Evolutionary conservation across 92 coral and sea anemone species (phyloP), one percentile per base, ranked within the genome.

Genomic region (Palythoa grandiflora): DNA sequence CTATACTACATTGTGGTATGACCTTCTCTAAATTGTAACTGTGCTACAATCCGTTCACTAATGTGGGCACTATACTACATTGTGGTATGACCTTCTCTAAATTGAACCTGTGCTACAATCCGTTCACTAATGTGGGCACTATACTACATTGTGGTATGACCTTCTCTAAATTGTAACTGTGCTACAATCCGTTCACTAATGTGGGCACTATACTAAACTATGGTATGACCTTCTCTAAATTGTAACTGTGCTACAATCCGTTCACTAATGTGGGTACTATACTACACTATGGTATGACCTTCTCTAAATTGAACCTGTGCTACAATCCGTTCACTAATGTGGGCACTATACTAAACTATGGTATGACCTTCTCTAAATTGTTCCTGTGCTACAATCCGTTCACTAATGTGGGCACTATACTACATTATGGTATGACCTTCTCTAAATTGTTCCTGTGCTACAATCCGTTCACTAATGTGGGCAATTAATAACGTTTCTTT

Each of bases 111-210:
- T 44, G 48, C 48, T 44, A 44, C 96, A 44, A 96, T 90, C 47
- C 94, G 93, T 54, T 98, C 98, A 91, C 98, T 94, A 60, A 96
- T 96, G 85, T 96, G 98, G 2, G 98, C 98, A 44, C 48, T 44
- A 44, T 44, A 44, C 48, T 44, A 44, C 48, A 44, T 0, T 44
- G 94, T 28, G 28, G 48, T 44, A 44, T 44, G 48, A 44, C 6
- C 48, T 3, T 44, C 48, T 44, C 48, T 44, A 44, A 44, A 6
- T 1, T 44, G 6, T 44, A 6, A 1, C 48, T 44, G 48, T 44
- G 48, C 48, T 44, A 1, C 96, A 44, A 96, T 90, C 47, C 94
- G 93, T 54, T 98, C 98, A 91, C 98, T 94, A 60, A 96, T 96
- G 85, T 96, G 98, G 1, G 98, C 98, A 44, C 48, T 44, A 44